Evolutionary conservation across 2,113 vertebrate genomes (phyloP).

Genomic region (Panthera tigris): DNA sequence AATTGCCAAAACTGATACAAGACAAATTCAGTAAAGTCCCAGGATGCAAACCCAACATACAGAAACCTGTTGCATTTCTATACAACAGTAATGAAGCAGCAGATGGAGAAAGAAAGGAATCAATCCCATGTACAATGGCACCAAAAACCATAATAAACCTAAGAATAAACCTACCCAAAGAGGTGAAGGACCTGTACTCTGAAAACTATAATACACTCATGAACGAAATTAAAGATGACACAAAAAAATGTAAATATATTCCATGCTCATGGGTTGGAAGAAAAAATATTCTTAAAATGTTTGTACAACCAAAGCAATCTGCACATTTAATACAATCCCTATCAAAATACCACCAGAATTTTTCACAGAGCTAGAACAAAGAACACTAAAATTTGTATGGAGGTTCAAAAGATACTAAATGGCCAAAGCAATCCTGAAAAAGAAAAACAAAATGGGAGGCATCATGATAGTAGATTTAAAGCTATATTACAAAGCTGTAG

Average conservation of each 20-base stretch:
- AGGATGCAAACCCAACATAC: neutral
- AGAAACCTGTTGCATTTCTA: neutral
- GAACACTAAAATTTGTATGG: no score
- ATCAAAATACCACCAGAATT: neutral
- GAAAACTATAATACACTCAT: neutral
- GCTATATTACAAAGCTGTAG: no score
- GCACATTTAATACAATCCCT: neutral
- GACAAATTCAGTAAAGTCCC: neutral
- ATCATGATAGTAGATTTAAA: no score
- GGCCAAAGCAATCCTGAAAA: no score
- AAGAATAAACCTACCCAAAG: neutral
- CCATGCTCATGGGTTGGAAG: neutral
- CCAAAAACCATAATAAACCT: neutral
- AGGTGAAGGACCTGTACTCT: neutral
- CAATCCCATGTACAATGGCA: neutral
- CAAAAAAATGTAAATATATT: neutral
- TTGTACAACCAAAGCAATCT: neutral
- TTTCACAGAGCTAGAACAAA: no score
- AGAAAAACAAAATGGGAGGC: no score
- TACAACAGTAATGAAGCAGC: neutral
- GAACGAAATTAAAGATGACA: neutral
- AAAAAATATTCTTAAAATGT: neutral
- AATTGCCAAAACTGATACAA: neutral
- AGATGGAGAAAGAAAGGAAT: neutral
- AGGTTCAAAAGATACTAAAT: no score